These are phyloP conservation scores for Monopterus albus DNA, from an alignment of 2,113 vertebrate species.

Conservation along the genomic window DNA sequence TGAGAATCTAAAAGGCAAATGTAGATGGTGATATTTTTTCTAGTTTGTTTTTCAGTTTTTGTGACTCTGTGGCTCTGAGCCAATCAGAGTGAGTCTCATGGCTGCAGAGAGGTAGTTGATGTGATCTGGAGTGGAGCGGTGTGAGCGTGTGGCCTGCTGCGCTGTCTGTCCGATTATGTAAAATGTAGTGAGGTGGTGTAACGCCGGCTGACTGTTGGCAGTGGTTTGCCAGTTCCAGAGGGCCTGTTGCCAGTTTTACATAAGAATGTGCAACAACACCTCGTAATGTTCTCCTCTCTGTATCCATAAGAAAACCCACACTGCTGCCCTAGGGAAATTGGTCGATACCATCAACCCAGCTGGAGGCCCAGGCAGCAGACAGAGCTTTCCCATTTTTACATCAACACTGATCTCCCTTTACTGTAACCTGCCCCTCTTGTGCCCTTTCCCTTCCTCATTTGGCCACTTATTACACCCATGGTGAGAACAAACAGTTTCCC, in stretches of 20 bases:
- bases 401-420: slow-evolving; percentile 62
- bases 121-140: slow-evolving; percentile 55
- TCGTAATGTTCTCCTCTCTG: slow-evolving; percentile 61
- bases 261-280: slow-evolving; percentile 48
- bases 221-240: slow-evolving; percentile 64
- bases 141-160: slow-evolving; percentile 69
- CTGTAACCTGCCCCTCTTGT: slow-evolving; percentile 64
- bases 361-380: slow-evolving; percentile 71
- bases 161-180: slow-evolving; percentile 76
- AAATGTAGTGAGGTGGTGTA: slow-evolving; percentile 69
- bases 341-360: slow-evolving; percentile 82
- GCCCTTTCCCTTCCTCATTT: slow-evolving; percentile 70
- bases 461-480: slow-evolving; percentile 80
- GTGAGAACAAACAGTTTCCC: slow-evolving; percentile 87
- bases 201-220: slow-evolving; percentile 60
- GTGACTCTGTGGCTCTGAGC: slow-evolving; percentile 11
- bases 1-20: slow-evolving; percentile 11
- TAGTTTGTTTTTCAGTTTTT: slow-evolving; percentile 6
- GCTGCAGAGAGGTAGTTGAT: slow-evolving; percentile 60
- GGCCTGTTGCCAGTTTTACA: slow-evolving; percentile 63
- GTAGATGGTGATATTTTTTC: slow-evolving; percentile 6
- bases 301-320: slow-evolving; percentile 74
- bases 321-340: slow-evolving; percentile 64
- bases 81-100: slow-evolving; percentile 55
- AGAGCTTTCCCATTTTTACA: slow-evolving; percentile 68